These are phyloP conservation scores for Aix galericulata DNA, from an alignment of 2,113 vertebrate genomes.

Conservation along the genomic window DNA sequence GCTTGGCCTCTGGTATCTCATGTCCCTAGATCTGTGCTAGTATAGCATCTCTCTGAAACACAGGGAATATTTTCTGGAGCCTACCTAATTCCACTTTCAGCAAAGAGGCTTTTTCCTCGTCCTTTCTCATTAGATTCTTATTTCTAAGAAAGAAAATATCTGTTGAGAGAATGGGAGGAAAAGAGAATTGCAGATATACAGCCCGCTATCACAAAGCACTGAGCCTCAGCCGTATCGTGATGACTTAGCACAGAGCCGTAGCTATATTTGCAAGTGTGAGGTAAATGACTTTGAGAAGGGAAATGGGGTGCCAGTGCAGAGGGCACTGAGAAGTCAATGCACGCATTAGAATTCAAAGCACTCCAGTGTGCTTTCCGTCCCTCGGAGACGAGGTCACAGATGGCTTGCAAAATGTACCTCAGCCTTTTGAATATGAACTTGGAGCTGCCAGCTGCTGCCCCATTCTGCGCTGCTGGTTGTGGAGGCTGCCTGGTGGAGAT, in stretches of 20 bases:
- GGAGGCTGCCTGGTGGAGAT: conserved; percentile 18
- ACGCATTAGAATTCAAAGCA: conserved; percentile 57
- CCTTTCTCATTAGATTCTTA: background rate
- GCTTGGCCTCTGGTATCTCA: background rate
- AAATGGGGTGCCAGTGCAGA: background rate
- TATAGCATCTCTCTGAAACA: background rate
- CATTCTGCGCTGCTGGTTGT: background rate
- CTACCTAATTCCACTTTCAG: background rate
- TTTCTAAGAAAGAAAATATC: background rate
- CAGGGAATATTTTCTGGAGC: background rate
- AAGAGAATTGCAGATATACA: background rate
- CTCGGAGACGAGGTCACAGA: conserved; percentile 10
- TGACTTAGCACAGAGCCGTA: background rate
- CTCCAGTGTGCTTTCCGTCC: conserved; percentile 25
- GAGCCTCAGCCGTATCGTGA: background rate
- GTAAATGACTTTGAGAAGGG: background rate
- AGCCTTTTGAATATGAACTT: conserved; percentile 13
- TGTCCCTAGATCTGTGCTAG: background rate
- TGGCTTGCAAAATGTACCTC: conserved; percentile 29
- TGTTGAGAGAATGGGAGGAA: background rate
- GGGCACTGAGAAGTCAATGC: conserved; percentile 6
- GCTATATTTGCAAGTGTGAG: background rate
- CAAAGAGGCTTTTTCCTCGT: background rate
- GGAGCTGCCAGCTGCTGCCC: conserved; percentile 53
- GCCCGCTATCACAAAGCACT: background rate